Evolutionary conservation across 2,888 invertebrate genomes (phyloP), one percentile per base, ranked within the genome.

Genomic region (Plebejus melissa): DNA sequence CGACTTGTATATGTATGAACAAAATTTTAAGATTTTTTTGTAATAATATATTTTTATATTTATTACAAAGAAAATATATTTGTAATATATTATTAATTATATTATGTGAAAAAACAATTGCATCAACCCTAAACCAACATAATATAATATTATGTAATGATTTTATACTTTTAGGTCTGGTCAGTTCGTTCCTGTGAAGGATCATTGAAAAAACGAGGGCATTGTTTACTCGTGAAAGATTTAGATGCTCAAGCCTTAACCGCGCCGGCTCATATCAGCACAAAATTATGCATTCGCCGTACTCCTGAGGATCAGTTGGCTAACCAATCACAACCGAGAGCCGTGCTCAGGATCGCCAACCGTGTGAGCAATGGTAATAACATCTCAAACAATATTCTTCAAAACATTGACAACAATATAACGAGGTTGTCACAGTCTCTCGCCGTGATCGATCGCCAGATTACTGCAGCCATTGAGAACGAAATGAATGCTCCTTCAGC

Each of bases 181-280:
- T 91, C 93, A 1, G 92, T 92, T 54, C 84, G 90, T 80, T 87
- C 91, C 6, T 93, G 93, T 79, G 93, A 93, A 81, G 93, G 93
- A 0, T 84, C 89, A n/a, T 83, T 93, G 28, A 91, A 89, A 80
- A 90, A 89, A 81, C 88, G 91, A 54, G 89, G 88, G 0, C 90
- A 89, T 79, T 90, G 90, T 77, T 80, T 93, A 76, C 74, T 83
- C n/a, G 87, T 91, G 75, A 83, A 77, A 22, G 91, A 89, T 0
- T 57, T 79, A 32, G 89, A 93, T 77, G 91, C 90, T 16, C 84
- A 83, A 54, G 91, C 90, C 0, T 80, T 93, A 74, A 82, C 85
- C 6, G 82, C 88, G 32, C 86, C 88, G 0, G 80, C 82, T 38
- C 78, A 86, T 9, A 85, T 93, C 78, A 88, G 83, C 79, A 87